A percentile compares a stretch with the other conserved stretches of the same genome.
phyloP scores from a whole-genome alignment of 2,888 invertebrate species.

The Tetropium fuscum region DNA sequence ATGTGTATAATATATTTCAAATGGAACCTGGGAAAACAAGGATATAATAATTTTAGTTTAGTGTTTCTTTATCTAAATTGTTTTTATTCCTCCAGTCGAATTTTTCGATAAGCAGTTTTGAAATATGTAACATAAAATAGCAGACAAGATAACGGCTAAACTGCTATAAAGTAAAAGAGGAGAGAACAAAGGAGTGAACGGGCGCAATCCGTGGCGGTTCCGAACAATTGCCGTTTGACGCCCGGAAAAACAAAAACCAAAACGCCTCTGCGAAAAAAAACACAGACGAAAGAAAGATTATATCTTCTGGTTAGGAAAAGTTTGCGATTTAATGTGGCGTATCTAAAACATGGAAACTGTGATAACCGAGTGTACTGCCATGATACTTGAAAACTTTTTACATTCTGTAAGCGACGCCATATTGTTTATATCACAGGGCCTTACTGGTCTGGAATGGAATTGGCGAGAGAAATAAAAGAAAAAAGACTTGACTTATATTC shows the following conservation, averaged over 20 bases:
- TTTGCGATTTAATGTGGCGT: slow-evolving; percentile 60
- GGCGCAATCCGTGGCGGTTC: slow-evolving; percentile 58
- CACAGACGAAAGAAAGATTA: slow-evolving; percentile 49
- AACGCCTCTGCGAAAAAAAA: slow-evolving; percentile 37
- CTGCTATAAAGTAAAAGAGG: slow-evolving; percentile 39
- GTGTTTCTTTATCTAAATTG: slow-evolving; percentile 19
- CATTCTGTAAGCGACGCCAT: slow-evolving; percentile 46
- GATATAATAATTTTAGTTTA: too few species aligned
- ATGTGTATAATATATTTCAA: too few species aligned
- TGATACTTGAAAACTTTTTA: slow-evolving; percentile 52
- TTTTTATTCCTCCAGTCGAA: slow-evolving; percentile 13
- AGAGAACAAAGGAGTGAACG: slow-evolving; percentile 45
- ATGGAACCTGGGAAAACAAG: too few species aligned
- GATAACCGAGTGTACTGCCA: slow-evolving; percentile 57
- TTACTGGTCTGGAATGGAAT: slow-evolving; percentile 15
- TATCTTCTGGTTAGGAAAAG: slow-evolving; percentile 55
- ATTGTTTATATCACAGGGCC: slow-evolving; percentile 37
- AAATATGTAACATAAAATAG: slow-evolving; percentile 36
- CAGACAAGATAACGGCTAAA: slow-evolving; percentile 22
- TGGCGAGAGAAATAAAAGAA: slow-evolving; percentile 1
- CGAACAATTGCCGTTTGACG: slow-evolving; percentile 58
- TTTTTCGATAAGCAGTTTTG: slow-evolving; percentile 32
- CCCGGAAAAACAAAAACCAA: slow-evolving; percentile 56
- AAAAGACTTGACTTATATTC: too few species aligned
- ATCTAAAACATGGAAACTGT: slow-evolving; percentile 58